phyloP scores from a whole-genome alignment of 2,888 invertebrate genomes.

The Scotopteryx bipunctaria region DNA sequence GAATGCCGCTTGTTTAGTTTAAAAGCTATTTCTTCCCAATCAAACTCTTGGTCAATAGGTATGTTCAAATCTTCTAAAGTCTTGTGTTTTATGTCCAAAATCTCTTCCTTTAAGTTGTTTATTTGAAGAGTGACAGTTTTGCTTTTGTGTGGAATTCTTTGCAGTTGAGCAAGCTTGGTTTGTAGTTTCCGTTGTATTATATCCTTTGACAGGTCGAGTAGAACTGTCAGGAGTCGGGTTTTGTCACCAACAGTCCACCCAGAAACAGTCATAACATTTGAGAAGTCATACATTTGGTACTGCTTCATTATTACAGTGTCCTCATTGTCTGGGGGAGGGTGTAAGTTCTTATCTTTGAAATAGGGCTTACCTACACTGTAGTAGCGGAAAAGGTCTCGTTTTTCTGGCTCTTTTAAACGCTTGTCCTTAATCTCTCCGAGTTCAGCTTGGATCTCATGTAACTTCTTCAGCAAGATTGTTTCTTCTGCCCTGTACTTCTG shows the following conservation, averaged over 20 bases:
- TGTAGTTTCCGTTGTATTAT: slow-evolving; percentile 46
- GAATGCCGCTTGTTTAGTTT: slow-evolving; percentile 82
- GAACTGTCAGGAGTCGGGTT: slow-evolving; percentile 70
- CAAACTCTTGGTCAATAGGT: slow-evolving; percentile 73
- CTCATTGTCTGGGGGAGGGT: slow-evolving; percentile 82
- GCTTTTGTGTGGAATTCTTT: slow-evolving; percentile 29
- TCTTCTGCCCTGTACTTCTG: slow-evolving; percentile 3
- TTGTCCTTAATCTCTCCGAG: background rate
- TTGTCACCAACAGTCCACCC: slow-evolving; percentile 85
- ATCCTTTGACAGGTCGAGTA: slow-evolving; percentile 66
- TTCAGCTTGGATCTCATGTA: background rate
- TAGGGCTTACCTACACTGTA: slow-evolving; percentile 80
- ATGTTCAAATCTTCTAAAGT: slow-evolving; percentile 56
- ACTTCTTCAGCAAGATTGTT: background rate
- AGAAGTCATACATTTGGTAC: slow-evolving; percentile 71
- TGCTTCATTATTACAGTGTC: slow-evolving; percentile 77
- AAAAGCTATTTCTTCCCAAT: slow-evolving; percentile 83
- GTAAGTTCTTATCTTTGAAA: slow-evolving; percentile 85
- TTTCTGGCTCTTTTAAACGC: background rate
- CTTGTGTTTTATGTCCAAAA: slow-evolving; percentile 46
- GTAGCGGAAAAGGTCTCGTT: slow-evolving; percentile 7
- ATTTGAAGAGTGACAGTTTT: slow-evolving; percentile 40
- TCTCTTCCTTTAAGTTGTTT: slow-evolving; percentile 42
- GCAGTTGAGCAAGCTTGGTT: slow-evolving; percentile 47
- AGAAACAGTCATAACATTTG: slow-evolving; percentile 65